Evolutionary conservation across 2,797 vertebrate species (phyloP), one percentile per base, ranked within the genome.

Genomic region (Aratinga solstitialis): DNA sequence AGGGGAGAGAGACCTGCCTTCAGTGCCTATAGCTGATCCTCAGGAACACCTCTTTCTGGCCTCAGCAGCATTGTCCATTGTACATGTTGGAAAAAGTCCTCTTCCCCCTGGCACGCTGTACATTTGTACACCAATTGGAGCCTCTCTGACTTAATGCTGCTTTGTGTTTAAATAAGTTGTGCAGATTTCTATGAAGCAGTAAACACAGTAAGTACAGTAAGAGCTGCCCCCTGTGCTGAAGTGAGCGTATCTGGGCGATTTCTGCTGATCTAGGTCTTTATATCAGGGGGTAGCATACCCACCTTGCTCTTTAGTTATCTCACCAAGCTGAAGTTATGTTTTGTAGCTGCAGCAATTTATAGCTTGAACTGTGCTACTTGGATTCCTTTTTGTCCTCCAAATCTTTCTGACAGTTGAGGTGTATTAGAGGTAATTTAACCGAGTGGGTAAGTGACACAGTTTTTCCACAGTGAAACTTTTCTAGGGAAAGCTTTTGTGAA

Each of bases 381-480:
- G 53, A 53, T 88, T 75, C 48, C 18, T 38, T 48, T 86, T 53
- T 42, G 40, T 13, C 40, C 19, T 62, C 38, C 5, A 30, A 59
- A 54, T 66, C 73, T 19, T 83, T 75, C 76, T 88, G 59, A 74
- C 69, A 74, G 54, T 45, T 75, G 59, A 86, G 92, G 75, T 50
- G 30, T 34, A 77, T 58, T 92, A 79, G 74, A 88, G 36, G 40
- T 67, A 94, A 68, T 91, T 71, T 94, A 79, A 78, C 71, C 24
- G 87, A 80, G 66, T 82, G 48, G 67, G 59, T 54, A 93, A 92
- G 62, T 56, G 85, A 90, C 73, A 94, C 47, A 73, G 47, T 71
- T 95, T 93, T 93, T 78, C 72, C 81, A 75, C 74, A 77, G 72
- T 50, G 84, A 90, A 93, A 95, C 87, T 93, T 95, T 96, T 86